Conservation (phyloP, 2,113 vertebrate genomes). For the Butorides virescens region DNA sequence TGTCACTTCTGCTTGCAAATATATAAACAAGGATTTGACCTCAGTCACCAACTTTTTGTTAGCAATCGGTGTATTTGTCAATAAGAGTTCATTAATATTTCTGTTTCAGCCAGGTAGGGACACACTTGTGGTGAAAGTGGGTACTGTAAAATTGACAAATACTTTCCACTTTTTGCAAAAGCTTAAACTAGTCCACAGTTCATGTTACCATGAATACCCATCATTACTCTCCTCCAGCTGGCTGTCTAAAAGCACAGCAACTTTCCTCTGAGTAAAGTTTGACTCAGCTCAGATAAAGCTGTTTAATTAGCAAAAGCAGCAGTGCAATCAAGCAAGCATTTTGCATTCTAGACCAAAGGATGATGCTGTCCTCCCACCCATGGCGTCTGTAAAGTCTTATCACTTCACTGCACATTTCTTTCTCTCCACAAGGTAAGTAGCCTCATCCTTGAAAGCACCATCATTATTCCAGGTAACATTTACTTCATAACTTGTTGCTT, state of each 20-base stretch:
- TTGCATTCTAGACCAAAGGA: not conserved
- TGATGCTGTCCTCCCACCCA: not conserved
- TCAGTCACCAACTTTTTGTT: not conserved
- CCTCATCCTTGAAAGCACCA: not conserved
- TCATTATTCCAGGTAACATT: not conserved
- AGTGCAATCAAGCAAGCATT: not conserved
- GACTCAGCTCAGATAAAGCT: not conserved
- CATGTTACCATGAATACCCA: accelerated
- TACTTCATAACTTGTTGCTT: not conserved
- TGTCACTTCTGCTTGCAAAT: not conserved
- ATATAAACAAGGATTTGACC: not conserved
- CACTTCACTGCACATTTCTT: not conserved
- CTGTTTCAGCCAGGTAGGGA: not conserved
- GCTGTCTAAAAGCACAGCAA: not conserved
- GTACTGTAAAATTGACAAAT: accelerated
- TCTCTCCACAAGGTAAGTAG: not conserved
- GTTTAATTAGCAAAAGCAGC: not conserved
- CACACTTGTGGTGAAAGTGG: too few relatives aligned
- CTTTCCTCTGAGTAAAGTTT: not conserved
- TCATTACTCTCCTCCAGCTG: not conserved
- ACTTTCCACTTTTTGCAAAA: not conserved
- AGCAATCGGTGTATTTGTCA: not conserved
- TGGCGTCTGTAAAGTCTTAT: not conserved
- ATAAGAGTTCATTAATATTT: not conserved
- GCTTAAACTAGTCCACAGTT: not conserved